Percentiles rank a stretch among this genome's conserved stretches.
These are phyloP conservation scores for Deroptyus accipitrinus DNA, from an alignment of 2,113 vertebrate genomes.

Conservation along the genomic window DNA sequence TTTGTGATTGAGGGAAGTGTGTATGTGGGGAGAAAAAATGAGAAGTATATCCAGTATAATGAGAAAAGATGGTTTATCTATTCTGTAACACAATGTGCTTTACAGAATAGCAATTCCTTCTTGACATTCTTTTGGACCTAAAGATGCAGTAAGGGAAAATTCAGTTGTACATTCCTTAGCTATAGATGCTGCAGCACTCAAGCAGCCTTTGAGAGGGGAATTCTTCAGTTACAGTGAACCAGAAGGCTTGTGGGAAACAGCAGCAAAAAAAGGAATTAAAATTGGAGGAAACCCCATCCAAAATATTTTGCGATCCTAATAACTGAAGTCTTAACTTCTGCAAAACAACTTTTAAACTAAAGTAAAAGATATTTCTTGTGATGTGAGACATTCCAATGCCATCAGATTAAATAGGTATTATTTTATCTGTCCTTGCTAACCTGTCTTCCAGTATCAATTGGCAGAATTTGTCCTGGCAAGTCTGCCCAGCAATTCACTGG, in stretches of 20 bases:
- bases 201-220: neutral
- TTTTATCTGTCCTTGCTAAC: neutral
- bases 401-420: neutral
- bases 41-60: neutral
- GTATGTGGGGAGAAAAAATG: neutral
- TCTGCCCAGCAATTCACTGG: neutral
- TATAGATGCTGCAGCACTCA: neutral
- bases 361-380: neutral
- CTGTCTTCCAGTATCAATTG: neutral
- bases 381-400: neutral
- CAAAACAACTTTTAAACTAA: neutral
- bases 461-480: neutral
- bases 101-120: neutral
- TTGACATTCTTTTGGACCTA: neutral
- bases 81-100: neutral
- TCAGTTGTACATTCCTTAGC: neutral
- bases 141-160: neutral
- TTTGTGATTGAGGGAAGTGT: neutral
- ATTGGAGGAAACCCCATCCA: neutral
- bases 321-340: neutral
- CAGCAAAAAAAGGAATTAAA: neutral
- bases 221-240: neutral
- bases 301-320: neutral
- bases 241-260: neutral
- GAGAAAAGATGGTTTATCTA: neutral